These are phyloP conservation scores for Drosophila aff. DNA, from an alignment of 1,140 invertebrate species.

Conservation along the genomic window DNA sequence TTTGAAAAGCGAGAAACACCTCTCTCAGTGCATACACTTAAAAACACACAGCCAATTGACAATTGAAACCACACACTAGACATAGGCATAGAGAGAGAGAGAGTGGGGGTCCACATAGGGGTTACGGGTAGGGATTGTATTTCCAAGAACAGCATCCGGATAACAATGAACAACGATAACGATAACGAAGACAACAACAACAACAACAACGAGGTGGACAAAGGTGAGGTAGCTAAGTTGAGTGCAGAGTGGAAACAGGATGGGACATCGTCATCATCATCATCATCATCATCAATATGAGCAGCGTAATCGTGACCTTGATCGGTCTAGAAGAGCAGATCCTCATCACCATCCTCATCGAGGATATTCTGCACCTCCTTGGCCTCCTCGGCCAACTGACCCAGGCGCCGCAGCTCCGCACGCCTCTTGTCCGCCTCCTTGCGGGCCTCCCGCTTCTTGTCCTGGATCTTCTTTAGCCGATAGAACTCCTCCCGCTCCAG, in stretches of 20 bases:
- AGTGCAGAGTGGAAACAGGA: neutral
- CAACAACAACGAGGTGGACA: constrained; percentile 23
- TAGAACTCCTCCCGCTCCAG: constrained; percentile 99
- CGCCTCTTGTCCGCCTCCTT: constrained; percentile 87
- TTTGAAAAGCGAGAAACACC: neutral
- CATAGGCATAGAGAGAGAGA: constrained; percentile 2
- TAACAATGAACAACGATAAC: constrained; percentile 32
- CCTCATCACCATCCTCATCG: constrained; percentile 95
- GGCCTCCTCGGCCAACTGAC: constrained; percentile 79
- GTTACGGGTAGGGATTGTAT: constrained; percentile 40
- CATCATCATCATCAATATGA: neutral
- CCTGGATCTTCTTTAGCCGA: constrained; percentile 92
- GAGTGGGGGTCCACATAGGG: neutral
- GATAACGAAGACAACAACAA: constrained; percentile 3
- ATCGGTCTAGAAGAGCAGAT: constrained; percentile 93
- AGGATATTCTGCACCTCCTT: constrained; percentile 90
- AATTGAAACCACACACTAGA: constrained; percentile 42
- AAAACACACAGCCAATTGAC: constrained; percentile 21
- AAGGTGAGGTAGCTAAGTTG: constrained; percentile 58
- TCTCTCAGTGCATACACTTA: constrained; percentile 29
- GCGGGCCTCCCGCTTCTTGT: constrained; percentile 88
- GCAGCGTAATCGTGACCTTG: neutral
- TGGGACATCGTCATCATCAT: too few species aligned
- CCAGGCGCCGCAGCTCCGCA: constrained; percentile 86
- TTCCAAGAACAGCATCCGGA: constrained; percentile 40